Percentiles rank a stretch among this genome's conserved stretches.
phyloP scores from a whole-genome alignment of 2,888 invertebrate genomes.

The Rambutsinella grinnellia region DNA sequence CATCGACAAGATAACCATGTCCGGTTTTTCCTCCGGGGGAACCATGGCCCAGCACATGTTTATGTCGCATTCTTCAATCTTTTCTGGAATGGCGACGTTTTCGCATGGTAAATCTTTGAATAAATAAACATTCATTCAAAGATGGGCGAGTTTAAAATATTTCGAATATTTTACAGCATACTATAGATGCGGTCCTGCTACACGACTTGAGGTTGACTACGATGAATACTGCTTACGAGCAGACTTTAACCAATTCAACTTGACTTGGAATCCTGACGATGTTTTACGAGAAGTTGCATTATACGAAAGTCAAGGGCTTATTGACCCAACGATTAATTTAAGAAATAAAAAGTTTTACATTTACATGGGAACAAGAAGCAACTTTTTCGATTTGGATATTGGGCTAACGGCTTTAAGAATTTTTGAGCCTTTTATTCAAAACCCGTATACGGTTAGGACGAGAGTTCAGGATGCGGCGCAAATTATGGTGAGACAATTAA shows the following conservation, averaged over 20 bases:
- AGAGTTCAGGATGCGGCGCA: constrained; percentile 56
- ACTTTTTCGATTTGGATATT: constrained; percentile 57
- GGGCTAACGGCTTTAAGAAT: constrained; percentile 54
- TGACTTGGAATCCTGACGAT: constrained; percentile 49
- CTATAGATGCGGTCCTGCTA: constrained; percentile 64
- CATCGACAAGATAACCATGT: too few species aligned
- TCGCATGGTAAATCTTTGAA: too few species aligned
- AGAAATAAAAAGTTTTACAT: constrained; percentile 61
- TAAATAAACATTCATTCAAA: too few species aligned
- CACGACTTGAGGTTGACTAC: constrained; percentile 55
- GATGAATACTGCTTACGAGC: constrained; percentile 62
- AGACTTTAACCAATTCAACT: constrained; percentile 26
- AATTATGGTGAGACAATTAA: constrained; percentile 53
- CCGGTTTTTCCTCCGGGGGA: too few species aligned
- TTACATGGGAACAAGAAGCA: constrained; percentile 60
- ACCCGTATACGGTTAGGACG: constrained; percentile 45
- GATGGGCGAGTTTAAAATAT: too few species aligned
- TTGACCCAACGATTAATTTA: constrained; percentile 61
- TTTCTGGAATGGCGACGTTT: too few species aligned
- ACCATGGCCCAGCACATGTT: too few species aligned
- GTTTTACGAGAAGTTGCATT: constrained; percentile 57
- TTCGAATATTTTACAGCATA: constrained; percentile 60
- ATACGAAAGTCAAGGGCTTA: constrained; percentile 54
- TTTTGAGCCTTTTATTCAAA: constrained; percentile 59
- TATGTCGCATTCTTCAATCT: too few species aligned